These are phyloP conservation scores for Perognathus longimembris DNA, from an alignment of 2,113 vertebrate species.

Conservation along the genomic window DNA sequence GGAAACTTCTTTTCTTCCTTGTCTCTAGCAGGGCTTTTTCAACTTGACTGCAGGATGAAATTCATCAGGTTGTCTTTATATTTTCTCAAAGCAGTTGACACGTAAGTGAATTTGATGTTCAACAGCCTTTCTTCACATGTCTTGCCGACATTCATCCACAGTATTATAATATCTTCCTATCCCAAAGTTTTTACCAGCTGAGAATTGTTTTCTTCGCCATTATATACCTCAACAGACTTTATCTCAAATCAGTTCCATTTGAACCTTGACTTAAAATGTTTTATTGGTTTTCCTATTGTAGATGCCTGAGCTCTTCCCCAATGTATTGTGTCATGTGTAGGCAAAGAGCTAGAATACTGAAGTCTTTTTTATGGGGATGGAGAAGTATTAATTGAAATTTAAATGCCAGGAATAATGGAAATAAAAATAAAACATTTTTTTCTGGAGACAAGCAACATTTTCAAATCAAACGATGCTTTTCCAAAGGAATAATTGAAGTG, in stretches of 20 bases:
- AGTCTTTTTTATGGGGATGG: conserved; percentile 18
- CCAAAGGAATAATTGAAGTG: conserved; percentile 58
- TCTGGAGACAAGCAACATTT: conserved; percentile 59
- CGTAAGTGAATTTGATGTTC: conserved; percentile 43
- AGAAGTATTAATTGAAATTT: conserved; percentile 60
- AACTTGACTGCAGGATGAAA: conserved; percentile 52
- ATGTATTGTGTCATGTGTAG: conserved; percentile 33
- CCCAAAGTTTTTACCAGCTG: conserved; percentile 29
- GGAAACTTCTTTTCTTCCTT: not conserved
- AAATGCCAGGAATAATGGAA: conserved; percentile 47
- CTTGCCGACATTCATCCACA: conserved; percentile 36
- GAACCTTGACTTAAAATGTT: conserved; percentile 53
- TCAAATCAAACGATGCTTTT: conserved; percentile 56
- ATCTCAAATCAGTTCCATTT: conserved; percentile 32
- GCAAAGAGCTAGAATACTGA: not conserved
- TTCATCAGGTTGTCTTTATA: conserved; percentile 54
- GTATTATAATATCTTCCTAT: conserved; percentile 48
- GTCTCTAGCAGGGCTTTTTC: conserved; percentile 3
- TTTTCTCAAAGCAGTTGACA: conserved; percentile 51
- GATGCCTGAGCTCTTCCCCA: not conserved
- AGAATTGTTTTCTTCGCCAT: conserved; percentile 52
- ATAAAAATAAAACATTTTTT: conserved; percentile 51
- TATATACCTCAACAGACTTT: conserved; percentile 45
- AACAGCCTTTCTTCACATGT: conserved; percentile 43
- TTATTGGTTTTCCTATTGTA: conserved; percentile 37